Percentiles rank a stretch among this genome's conserved stretches.
phyloP scores from a whole-genome alignment of 2,113 vertebrate genomes.

The Limnothrissa miodon region DNA sequence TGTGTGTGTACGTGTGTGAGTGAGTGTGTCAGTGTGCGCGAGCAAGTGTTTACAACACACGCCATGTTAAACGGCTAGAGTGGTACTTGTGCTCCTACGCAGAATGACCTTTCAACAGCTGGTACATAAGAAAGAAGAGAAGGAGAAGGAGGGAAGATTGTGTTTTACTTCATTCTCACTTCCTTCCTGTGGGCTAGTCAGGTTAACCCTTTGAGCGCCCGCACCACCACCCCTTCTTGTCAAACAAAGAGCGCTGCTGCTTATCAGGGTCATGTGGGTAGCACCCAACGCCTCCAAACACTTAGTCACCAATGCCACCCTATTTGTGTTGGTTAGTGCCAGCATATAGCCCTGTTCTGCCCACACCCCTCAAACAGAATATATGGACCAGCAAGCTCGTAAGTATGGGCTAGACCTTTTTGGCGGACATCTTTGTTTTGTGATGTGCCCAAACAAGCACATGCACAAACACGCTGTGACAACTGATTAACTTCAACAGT shows the following conservation, averaged over 20 bases:
- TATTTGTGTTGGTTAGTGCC: neutral
- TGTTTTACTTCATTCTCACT: too few species aligned
- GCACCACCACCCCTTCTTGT: neutral
- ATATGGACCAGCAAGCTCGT: neutral
- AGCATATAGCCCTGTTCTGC: slow-evolving; percentile 2
- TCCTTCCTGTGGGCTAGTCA: slow-evolving; percentile 1
- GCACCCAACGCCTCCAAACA: slow-evolving; percentile 31
- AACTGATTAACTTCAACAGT: neutral
- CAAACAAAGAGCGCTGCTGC: slow-evolving; percentile 15
- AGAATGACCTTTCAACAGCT: slow-evolving; percentile 38
- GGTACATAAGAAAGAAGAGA: neutral
- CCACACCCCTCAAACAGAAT: neutral
- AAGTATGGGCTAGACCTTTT: neutral
- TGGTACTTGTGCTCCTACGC: slow-evolving; percentile 21
- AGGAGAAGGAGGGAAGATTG: neutral
- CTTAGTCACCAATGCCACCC: slow-evolving; percentile 36
- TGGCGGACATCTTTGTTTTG: neutral
- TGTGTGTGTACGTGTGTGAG: slow-evolving; percentile 19
- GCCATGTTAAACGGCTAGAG: neutral
- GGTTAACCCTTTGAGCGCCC: slow-evolving; percentile 18
- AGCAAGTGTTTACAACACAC: neutral
- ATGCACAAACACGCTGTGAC: neutral
- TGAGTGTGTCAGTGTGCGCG: slow-evolving; percentile 19
- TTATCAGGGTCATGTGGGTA: slow-evolving; percentile 1
- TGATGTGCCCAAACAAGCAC: neutral